Evolutionary conservation across 2,113 vertebrate genomes (phyloP), one percentile per base, ranked within the genome.

Genomic region (Callopanchax toddi): DNA sequence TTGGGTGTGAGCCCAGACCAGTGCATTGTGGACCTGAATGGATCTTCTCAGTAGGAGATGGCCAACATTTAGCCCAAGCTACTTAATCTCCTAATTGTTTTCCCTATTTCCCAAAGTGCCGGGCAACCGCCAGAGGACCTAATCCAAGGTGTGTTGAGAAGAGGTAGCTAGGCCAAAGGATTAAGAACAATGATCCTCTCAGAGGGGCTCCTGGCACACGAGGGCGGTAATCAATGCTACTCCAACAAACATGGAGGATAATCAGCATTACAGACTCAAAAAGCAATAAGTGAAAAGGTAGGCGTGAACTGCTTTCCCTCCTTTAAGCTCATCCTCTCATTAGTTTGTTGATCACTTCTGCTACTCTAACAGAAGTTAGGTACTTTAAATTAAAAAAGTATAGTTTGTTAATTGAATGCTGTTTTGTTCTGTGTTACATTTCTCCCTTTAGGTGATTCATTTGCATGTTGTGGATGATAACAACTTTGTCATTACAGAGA

Each of bases 41-140:
- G 78, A 44, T 73, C 70, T 55, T 67, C 76, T 76, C 82, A 43
- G 79, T 74, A 64, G 85, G 79, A 58, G 39, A 73, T 67, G 67
- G 78, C 69, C 71, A 80, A 77, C 63, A 71, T 83, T 85, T 84
- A 81, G 62, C 60, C 73, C 67, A 52, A 82, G 66, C 78, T 78
- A 81, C 79, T 84, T 88, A 88, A 89, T 90, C 88, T 81, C 74
- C 68, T 89, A 91, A 90, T 91, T 91, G 88, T 91, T 89, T 86
- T 87, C 74, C 83, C 67, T 66, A 58, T 85, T 88, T 84, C 84
- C 79, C 76, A 66, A 78, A 56, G 79, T 78, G 78, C 79, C 75
- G 74, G 60, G 75, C 63, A 86, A 40, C 53, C 78, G 65, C 57
- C 45, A 48, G 61, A 79, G 74, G 79, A 75, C 71, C 67, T 82